These are phyloP conservation scores for Tringa solitaria DNA, from an alignment of 2,113 vertebrate genomes.

Conservation along the genomic window DNA sequence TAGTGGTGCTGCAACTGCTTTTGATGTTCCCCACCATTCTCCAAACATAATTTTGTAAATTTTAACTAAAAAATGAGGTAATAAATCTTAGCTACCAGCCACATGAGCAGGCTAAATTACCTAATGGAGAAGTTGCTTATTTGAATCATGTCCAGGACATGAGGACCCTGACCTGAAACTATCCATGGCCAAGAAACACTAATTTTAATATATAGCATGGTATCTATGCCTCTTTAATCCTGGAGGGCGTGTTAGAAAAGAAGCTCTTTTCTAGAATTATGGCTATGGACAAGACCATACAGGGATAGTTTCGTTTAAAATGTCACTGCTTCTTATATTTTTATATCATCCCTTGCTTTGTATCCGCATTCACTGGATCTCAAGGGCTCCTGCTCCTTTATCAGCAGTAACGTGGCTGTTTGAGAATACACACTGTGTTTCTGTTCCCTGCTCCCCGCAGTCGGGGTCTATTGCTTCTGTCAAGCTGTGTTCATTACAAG, in stretches of 20 bases:
- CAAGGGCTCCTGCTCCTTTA: not conserved
- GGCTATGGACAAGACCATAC: not conserved
- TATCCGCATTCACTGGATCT: not conserved
- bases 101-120: not conserved
- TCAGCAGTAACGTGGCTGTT: not conserved
- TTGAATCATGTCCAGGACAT: constrained; percentile 2
- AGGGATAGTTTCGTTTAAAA: not conserved
- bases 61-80: not conserved
- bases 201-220: not conserved
- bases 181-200: not conserved
- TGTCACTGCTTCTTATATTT: not conserved
- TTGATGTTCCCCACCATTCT: not conserved
- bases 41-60: not conserved
- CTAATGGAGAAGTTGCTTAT: constrained; percentile 17
- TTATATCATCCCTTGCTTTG: not conserved
- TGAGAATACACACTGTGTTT: not conserved
- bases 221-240: not conserved
- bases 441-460: not conserved
- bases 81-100: constrained; percentile 17
- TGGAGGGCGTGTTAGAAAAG: not conserved
- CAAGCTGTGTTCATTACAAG: not conserved
- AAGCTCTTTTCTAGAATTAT: not conserved
- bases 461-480: not conserved
- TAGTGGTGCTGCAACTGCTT: not conserved
- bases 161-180: not conserved